Base-by-base conservation (phyloP, 2,797 vertebrate genomes). In the Cetoscarus ocellatus region DNA sequence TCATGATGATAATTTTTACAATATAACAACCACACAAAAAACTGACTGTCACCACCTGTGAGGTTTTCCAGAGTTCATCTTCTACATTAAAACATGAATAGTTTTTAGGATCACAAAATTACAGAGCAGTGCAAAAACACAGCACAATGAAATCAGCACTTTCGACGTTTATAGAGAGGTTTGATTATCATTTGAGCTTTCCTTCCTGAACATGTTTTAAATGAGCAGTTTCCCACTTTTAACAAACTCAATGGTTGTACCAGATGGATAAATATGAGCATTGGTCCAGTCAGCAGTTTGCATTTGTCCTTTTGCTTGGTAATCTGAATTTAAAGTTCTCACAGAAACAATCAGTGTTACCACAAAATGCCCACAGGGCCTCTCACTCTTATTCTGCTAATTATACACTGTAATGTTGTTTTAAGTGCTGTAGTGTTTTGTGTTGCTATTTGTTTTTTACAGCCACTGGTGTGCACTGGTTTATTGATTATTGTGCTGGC, bases 141-240 rank as follows among this genome's bases (percentile, higher is more conserved):
- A 34, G 11, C 7, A 17, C 47, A 50, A 18, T 6, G 6, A 18
- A 59, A 27, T 13, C 14, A 44, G 13, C 17, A 13, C 19, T 66
- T 56, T 56, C 15, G 11, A 18, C 34, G 47, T 34, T 54, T 39
- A 15, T n/a, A 8, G 38, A 18, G 47, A 18, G 5, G 2, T 56
- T 43, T 61, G 36, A 18, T 60, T 18, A 51, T 42, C 14, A 75
- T 36, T 8, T 15, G 42, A 15, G 11, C 13, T 57, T 35, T 47
- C 10, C 36, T 47, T 10, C n/a, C 13, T 62, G 19, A 17, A 54
- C 48, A 45, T 52, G 47, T 48, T 42, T 7, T 52, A 34, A 53
- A 68, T 13, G 8, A 15, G 36, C 61, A 19, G 36, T 38, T 63
- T 13, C 34, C 53, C 48, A 19, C 34, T 51, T 38, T 11, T 6